Conservation (phyloP, 2,797 vertebrate genomes). For the Sibirionetta formosa region DNA sequence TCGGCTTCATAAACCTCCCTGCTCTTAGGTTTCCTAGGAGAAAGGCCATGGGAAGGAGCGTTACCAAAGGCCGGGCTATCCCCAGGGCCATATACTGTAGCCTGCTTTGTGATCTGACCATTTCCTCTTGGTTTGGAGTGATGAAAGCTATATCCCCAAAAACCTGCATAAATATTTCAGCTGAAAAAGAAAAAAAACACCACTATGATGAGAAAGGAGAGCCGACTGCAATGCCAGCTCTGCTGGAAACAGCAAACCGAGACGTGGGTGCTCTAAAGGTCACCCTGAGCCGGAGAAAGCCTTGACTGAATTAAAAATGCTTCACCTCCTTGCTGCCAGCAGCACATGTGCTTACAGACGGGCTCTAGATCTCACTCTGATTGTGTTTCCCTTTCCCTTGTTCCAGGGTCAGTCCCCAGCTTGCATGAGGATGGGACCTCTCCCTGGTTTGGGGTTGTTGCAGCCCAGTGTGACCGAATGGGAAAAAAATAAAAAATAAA, state of each 20-base stretch:
- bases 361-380: neutral
- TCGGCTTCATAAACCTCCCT: conserved; percentile 56
- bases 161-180: conserved; percentile 53
- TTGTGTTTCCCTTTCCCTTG: neutral
- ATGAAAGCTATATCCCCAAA: conserved; percentile 63
- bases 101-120: conserved; percentile 50
- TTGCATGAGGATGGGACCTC: neutral
- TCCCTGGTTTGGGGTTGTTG: neutral
- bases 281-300: conserved; percentile 27
- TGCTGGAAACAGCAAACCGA: neutral
- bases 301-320: conserved; percentile 47
- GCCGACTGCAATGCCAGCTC: neutral
- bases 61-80: conserved; percentile 39
- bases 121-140: conserved; percentile 57
- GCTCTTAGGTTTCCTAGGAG: conserved; percentile 46
- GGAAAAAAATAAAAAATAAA: neutral
- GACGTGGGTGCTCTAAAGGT: conserved; percentile 39
- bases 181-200: neutral
- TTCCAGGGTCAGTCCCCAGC: neutral
- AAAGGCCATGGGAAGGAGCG: conserved; percentile 59
- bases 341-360: neutral
- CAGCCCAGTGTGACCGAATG: accelerated
- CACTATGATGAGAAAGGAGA: neutral
- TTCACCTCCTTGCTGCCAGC: conserved; percentile 15
- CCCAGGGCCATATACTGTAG: conserved; percentile 59